phyloP scores from a whole-genome alignment of 2,888 invertebrate genomes.

The Lasius fuliginosus region DNA sequence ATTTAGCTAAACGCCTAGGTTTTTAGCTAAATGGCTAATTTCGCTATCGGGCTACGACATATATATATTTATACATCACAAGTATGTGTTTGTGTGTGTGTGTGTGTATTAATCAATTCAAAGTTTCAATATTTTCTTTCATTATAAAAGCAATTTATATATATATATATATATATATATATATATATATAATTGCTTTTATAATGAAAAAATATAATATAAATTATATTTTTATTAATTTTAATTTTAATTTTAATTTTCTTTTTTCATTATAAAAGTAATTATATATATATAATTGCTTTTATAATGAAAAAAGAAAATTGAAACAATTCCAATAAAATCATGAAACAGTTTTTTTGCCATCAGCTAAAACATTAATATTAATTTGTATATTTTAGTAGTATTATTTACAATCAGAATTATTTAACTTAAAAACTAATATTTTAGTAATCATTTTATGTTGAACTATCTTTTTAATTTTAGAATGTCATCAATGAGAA shows the following conservation, averaged over 20 bases:
- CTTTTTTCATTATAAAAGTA: too few relatives aligned
- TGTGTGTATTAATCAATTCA: too few relatives aligned
- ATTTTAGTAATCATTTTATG: neutral
- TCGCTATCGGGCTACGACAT: conserved; percentile 30
- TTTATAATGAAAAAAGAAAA: neutral
- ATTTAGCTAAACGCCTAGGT: too few relatives aligned
- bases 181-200: too few relatives aligned
- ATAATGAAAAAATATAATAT: too few relatives aligned
- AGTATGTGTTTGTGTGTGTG: too few relatives aligned
- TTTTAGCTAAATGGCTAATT: conserved; percentile 17
- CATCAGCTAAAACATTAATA: neutral
- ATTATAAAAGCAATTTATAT: too few relatives aligned
- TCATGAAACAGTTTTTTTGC: neutral
- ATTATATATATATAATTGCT: neutral
- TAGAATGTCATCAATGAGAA: neutral
- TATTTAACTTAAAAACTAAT: neutral
- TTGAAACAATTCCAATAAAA: neutral
- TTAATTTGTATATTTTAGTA: neutral
- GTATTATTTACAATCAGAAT: neutral
- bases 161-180: too few relatives aligned
- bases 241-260: too few relatives aligned
- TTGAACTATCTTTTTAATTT: neutral
- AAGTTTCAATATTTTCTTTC: too few relatives aligned
- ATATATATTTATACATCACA: neutral
- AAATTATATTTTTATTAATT: too few relatives aligned